phyloP scores from a whole-genome alignment of 2,888 invertebrate genomes.

The Anorthoa munda region DNA sequence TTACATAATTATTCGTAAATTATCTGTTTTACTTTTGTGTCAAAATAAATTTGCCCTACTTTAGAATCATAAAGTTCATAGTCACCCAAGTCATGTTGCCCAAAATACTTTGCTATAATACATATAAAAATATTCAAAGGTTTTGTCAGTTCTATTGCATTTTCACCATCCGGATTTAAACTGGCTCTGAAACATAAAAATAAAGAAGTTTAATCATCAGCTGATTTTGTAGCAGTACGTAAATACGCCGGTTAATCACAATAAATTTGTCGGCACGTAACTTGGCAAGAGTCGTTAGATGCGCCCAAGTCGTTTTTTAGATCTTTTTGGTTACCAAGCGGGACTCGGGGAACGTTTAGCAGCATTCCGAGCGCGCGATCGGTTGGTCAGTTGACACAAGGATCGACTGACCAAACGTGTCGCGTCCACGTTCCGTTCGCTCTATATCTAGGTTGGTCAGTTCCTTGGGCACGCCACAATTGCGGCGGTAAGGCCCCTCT shows the following conservation, averaged over 20 bases:
- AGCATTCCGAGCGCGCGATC: too few relatives aligned
- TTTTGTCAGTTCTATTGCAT: slow-evolving; percentile 80
- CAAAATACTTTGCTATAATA: slow-evolving; percentile 94
- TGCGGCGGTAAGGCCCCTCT: too few relatives aligned
- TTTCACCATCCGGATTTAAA: slow-evolving; percentile 81
- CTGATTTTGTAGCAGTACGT: neutral
- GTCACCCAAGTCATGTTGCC: slow-evolving; percentile 94
- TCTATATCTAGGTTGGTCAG: too few relatives aligned
- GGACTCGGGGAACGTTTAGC: too few relatives aligned
- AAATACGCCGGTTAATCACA: neutral
- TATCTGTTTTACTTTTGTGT: slow-evolving; percentile 52
- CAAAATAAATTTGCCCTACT: slow-evolving; percentile 60
- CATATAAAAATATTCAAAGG: slow-evolving; percentile 94
- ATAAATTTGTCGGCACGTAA: too few relatives aligned
- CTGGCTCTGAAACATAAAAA: slow-evolving; percentile 75
- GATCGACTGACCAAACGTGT: too few relatives aligned
- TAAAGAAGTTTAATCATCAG: neutral
- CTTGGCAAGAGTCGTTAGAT: too few relatives aligned
- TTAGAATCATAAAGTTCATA: slow-evolving; percentile 62
- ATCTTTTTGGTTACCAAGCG: too few relatives aligned
- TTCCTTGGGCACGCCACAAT: too few relatives aligned
- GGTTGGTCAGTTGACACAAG: too few relatives aligned
- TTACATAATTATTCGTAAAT: slow-evolving; percentile 17
- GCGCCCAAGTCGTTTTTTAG: too few relatives aligned
- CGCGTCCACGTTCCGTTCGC: too few relatives aligned